Conservation (phyloP, 1,140 invertebrate genomes). For the Psilanteris sp. region DNA sequence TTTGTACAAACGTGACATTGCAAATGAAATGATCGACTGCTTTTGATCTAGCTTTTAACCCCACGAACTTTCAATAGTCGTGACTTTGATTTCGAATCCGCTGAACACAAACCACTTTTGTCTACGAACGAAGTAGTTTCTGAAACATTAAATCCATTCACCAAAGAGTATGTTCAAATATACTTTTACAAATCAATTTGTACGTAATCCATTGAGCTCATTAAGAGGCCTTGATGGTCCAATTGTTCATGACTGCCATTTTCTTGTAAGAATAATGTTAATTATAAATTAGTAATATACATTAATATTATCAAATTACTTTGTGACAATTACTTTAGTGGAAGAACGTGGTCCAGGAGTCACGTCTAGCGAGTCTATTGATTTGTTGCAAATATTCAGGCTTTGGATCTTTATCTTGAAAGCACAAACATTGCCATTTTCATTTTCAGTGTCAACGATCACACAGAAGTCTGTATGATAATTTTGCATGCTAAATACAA, state of each 20-base stretch:
- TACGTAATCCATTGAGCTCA: neutral
- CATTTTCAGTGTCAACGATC: conserved; percentile 19
- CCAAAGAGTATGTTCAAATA: neutral
- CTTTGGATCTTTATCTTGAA: neutral
- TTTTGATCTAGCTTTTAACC: neutral
- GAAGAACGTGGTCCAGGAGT: neutral
- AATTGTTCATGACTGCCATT: too few relatives aligned
- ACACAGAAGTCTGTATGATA: conserved; percentile 14
- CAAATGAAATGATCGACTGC: conserved; percentile 10
- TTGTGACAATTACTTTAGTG: neutral
- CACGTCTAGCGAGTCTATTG: too few relatives aligned
- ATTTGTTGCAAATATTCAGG: neutral
- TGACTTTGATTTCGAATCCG: conserved; percentile 11
- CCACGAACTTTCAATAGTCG: too few relatives aligned
- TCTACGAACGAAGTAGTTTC: neutral
- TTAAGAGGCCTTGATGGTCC: too few relatives aligned
- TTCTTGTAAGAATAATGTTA: too few relatives aligned
- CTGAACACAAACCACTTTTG: neutral
- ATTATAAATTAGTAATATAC: too few relatives aligned
- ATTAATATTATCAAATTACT: conserved; percentile 7
- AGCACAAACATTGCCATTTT: conserved; percentile 8
- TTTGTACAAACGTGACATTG: conserved; percentile 38
- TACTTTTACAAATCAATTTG: neutral
- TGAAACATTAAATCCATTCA: neutral
- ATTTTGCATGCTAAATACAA: conserved; percentile 23